These are phyloP conservation scores for Okamejei kenojei DNA, from an alignment of 2,797 vertebrate genomes.

Conservation along the genomic window DNA sequence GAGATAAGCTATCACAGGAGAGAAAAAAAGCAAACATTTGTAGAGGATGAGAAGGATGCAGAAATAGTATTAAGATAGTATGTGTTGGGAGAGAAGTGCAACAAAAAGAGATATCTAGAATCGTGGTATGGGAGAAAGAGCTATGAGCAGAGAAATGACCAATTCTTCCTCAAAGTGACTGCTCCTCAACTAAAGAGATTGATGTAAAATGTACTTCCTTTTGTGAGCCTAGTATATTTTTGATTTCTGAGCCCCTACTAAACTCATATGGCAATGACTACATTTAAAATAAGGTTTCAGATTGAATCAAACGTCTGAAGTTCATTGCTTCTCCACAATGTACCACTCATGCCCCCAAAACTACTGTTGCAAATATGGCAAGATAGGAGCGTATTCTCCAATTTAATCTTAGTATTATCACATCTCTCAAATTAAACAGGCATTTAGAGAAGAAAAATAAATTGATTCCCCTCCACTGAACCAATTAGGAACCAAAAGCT, in stretches of 20 bases:
- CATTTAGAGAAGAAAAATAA: background rate
- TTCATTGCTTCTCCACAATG: background rate
- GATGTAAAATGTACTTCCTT: background rate
- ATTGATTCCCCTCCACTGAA: background rate
- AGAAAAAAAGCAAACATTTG: background rate
- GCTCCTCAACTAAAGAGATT: background rate
- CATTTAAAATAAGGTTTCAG: background rate
- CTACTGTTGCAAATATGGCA: background rate
- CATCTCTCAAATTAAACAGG: background rate
- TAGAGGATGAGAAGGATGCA: background rate
- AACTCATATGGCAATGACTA: background rate
- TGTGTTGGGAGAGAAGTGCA: background rate
- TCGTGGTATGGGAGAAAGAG: too few relatives aligned
- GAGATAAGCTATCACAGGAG: background rate
- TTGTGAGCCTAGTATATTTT: too few relatives aligned
- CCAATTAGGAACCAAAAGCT: background rate
- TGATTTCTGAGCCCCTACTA: background rate
- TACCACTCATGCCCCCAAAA: background rate
- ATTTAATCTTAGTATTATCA: too few relatives aligned
- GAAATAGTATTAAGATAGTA: too few relatives aligned
- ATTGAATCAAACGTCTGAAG: background rate
- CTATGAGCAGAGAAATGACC: background rate
- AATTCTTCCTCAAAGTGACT: background rate
- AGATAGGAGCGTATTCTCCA: too few relatives aligned
- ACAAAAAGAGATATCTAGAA: background rate